Base-by-base conservation (phyloP, 2,888 invertebrate species). In the Drosophila suboccidentalis region DNA sequence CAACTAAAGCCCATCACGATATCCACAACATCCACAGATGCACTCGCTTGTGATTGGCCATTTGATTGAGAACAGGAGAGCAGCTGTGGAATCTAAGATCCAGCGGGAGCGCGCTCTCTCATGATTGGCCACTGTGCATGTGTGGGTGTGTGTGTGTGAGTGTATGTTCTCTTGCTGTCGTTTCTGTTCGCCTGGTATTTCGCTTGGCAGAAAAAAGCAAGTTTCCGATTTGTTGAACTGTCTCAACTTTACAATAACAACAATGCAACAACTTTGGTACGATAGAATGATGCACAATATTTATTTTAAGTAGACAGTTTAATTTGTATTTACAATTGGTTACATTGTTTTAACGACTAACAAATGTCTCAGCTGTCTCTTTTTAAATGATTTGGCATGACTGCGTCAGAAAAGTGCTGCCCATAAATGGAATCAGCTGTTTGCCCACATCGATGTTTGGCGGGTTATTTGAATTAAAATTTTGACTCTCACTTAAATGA, bases 341-440 rank as follows among this genome's bases (percentile, higher is more conserved):
- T 17, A 39, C 15, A 15, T 3, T 3, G 15, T 15, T 39, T 39
- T 39, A 41, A 10, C 15, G 41, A 9, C 9, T 39, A 3, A 8
- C 8, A 15, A 41, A n/a, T 6, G 8, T 29, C 5, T 29, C 0
- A 13, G 26, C 19, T 43, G 19, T 11, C 3, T 11, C 4, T 3
- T 19, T 44, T 32, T 49, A 3, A 49, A 11, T 6, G 0, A 49
- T 32, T 49, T 49, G 49, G 49, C 49, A 49, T 11, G 11, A 1
- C 17, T 49, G 49, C 49, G 10, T 2, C 13, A 44, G 6, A 34
- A 47, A 34, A 49, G 49, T 49, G 49, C 6, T 49, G 11, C 32
- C 49, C 17, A 49, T 49, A 3, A 34, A 32, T 32, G 10, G 4
- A 15, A 26, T 29, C 29, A n/a, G 43, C 19, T 43, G 19, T 5